Percentiles rank a stretch among this genome's conserved stretches.
These are phyloP conservation scores for Neosilurus hyrtlii DNA, from an alignment of 2,797 vertebrate genomes.

Conservation along the genomic window DNA sequence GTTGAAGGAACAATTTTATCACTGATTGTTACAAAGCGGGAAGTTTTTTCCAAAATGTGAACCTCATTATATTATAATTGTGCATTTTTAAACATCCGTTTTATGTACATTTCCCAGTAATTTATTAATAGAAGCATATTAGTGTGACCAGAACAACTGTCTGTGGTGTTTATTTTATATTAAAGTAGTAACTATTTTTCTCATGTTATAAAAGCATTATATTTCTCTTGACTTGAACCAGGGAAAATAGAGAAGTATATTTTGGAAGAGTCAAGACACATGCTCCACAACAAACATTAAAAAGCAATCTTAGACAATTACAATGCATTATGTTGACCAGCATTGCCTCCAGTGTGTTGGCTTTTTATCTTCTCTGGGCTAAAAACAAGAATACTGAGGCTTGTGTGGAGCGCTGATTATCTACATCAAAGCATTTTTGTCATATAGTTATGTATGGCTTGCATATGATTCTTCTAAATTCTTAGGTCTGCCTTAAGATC, in stretches of 20 bases:
- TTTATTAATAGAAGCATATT: no score
- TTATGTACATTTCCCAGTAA: no score
- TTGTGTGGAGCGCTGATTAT: slow-evolving; percentile 8
- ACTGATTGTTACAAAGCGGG: no score
- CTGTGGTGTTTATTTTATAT: slow-evolving; percentile 6
- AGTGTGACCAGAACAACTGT: no score
- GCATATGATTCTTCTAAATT: slow-evolving; percentile 25
- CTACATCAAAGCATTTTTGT: slow-evolving; percentile 38
- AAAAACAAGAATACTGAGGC: slow-evolving; percentile 17
- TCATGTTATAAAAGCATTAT: neutral
- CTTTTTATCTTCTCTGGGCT: slow-evolving; percentile 25
- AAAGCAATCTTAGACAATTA: slow-evolving; percentile 22
- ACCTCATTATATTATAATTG: no score
- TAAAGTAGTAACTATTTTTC: neutral
- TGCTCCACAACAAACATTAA: slow-evolving; percentile 30
- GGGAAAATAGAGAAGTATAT: slow-evolving; percentile 14
- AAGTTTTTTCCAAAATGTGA: no score
- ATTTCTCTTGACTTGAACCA: slow-evolving; percentile 13
- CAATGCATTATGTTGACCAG: slow-evolving; percentile 25
- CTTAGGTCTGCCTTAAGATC: slow-evolving; percentile 19
- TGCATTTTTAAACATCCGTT: no score
- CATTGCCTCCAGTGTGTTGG: slow-evolving; percentile 10
- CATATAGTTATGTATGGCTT: slow-evolving; percentile 20
- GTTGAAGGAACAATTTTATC: no score
- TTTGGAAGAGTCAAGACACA: neutral